phyloP scores from a whole-genome alignment of 2,888 invertebrate species.

The Epistrophe grossulariae region DNA sequence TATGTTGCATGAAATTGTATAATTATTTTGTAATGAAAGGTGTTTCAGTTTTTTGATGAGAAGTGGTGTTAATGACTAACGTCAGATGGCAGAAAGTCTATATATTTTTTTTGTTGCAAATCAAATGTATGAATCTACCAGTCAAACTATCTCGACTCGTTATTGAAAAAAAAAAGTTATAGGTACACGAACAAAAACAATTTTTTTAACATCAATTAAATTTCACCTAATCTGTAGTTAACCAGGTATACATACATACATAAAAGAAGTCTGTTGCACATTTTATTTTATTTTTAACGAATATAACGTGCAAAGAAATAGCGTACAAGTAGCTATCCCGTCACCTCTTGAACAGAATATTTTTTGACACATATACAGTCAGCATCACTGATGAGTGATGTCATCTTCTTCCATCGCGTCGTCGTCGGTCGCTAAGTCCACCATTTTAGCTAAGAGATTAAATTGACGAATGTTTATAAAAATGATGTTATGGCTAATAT shows the following conservation, averaged over 20 bases:
- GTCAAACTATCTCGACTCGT: neutral
- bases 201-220: slow-evolving; percentile 42
- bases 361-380: slow-evolving; percentile 36
- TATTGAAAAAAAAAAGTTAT: slow-evolving; percentile 2
- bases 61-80: neutral
- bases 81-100: slow-evolving; percentile 12
- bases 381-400: neutral
- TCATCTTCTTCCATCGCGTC: slow-evolving; percentile 13
- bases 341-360: slow-evolving; percentile 39
- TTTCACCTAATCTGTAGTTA: slow-evolving; percentile 9
- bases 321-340: slow-evolving; percentile 16
- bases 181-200: neutral
- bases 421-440: too few relatives aligned
- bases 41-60: neutral
- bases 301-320: neutral
- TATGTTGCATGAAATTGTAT: slow-evolving; percentile 42
- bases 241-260: slow-evolving; percentile 11
- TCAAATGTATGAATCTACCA: neutral
- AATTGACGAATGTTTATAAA: slow-evolving; percentile 68
- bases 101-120: neutral
- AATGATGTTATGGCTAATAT: slow-evolving; percentile 62
- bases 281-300: neutral
- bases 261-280: slow-evolving; percentile 23
- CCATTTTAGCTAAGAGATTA: neutral
- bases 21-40: slow-evolving; percentile 17